Conservation (phyloP, 2,113 vertebrate species). For the Trachemys scripta region DNA sequence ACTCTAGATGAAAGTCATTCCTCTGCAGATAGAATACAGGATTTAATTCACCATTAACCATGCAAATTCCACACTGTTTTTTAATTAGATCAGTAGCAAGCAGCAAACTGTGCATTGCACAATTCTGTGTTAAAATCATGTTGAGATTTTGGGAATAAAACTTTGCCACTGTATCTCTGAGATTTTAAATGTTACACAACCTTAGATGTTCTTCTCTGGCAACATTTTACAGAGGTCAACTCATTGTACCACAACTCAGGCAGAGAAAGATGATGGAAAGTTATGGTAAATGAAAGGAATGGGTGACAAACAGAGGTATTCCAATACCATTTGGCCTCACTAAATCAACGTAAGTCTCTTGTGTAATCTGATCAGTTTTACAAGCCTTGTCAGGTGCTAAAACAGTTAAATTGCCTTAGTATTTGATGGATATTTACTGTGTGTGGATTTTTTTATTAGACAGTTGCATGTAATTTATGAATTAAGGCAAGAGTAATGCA, state of each 20-base stretch:
- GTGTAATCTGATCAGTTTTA: conserved; percentile 26
- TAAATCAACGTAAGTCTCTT: conserved; percentile 26
- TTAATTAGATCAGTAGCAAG: background rate
- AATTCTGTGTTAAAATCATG: background rate
- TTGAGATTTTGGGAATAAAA: background rate
- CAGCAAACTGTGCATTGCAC: background rate
- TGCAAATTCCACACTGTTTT: background rate
- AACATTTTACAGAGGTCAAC: background rate
- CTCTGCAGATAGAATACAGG: background rate
- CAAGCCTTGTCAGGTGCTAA: background rate
- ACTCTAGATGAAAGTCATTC: background rate
- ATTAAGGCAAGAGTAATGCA: conserved; percentile 41
- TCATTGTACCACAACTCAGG: background rate
- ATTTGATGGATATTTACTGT: conserved; percentile 21
- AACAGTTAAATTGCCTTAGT: conserved; percentile 43
- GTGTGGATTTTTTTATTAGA: conserved; percentile 30
- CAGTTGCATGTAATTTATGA: conserved; percentile 47
- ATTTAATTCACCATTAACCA: background rate
- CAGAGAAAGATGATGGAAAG: background rate
- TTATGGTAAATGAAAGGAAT: background rate
- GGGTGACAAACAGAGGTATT: conserved; percentile 4
- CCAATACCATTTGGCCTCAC: background rate
- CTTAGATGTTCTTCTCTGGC: background rate
- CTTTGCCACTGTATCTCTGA: background rate
- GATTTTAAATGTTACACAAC: conserved; percentile 7